A percentile compares a stretch with the other conserved stretches of the same genome.
These are phyloP conservation scores for Clivina fossor DNA, from an alignment of 2,888 invertebrate genomes.

Conservation along the genomic window DNA sequence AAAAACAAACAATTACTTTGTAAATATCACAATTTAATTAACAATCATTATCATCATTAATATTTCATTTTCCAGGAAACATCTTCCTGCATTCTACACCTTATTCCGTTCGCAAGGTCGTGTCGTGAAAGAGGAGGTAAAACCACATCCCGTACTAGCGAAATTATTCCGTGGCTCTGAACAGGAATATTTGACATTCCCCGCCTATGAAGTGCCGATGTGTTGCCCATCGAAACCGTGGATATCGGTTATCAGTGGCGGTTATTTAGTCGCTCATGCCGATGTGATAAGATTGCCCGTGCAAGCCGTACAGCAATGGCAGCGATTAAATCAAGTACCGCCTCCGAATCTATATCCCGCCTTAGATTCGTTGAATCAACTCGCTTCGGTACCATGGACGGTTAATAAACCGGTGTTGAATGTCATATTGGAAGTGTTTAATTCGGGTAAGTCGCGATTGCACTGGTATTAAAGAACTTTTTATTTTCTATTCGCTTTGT, in stretches of 20 bases:
- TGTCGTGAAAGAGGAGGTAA: conserved; percentile 69
- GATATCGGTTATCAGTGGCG: conserved; percentile 69
- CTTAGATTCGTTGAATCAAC: conserved; percentile 88
- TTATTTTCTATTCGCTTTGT: too few species aligned
- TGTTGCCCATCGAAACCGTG: conserved; percentile 85
- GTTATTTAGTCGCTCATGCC: conserved; percentile 71
- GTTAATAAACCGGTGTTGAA: conserved; percentile 71
- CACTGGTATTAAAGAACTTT: too few species aligned
- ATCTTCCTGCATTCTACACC: conserved; percentile 77
- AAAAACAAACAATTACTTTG: too few species aligned
- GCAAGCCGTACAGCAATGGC: conserved; percentile 66
- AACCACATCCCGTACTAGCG: conserved; percentile 80
- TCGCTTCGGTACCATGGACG: conserved; percentile 91
- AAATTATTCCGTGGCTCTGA: conserved; percentile 70
- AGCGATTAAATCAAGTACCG: conserved; percentile 61
- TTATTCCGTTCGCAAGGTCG: conserved; percentile 71
- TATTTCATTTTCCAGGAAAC: conserved; percentile 56
- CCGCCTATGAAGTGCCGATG: conserved; percentile 73
- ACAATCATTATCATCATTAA: too few species aligned
- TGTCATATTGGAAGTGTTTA: conserved; percentile 54
- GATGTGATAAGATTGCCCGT: conserved; percentile 64
- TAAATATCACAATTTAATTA: too few species aligned
- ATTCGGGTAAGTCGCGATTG: conserved; percentile 17
- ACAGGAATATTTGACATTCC: conserved; percentile 70
- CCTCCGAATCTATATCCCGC: conserved; percentile 72